Percentiles rank a stretch among this genome's conserved stretches.
Conservation (phyloP, 2,888 invertebrate species). For the Dolichomitus sp. region DNA sequence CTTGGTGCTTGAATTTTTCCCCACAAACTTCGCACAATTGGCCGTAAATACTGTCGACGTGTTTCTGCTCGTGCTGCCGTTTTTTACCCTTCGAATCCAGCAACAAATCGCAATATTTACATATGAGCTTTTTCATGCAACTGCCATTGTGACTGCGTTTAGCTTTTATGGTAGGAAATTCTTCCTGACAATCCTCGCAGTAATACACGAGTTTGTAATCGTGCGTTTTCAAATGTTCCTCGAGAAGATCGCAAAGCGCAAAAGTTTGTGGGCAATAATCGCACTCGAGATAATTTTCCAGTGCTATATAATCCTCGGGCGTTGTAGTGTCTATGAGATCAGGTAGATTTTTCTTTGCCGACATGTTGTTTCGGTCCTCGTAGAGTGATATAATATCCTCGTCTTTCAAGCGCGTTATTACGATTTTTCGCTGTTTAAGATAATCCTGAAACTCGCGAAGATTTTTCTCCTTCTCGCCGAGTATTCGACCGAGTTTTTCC, state of each 20-base stretch:
- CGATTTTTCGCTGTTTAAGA: constrained; percentile 81
- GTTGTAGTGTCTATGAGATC: constrained; percentile 74
- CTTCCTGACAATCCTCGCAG: constrained; percentile 82
- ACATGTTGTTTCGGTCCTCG: constrained; percentile 77
- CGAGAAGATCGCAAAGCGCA: constrained; percentile 76
- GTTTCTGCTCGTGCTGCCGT: constrained; percentile 84
- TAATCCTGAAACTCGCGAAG: constrained; percentile 82
- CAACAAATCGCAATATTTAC: constrained; percentile 80
- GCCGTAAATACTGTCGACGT: constrained; percentile 81
- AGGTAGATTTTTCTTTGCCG: constrained; percentile 71
- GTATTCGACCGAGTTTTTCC: constrained; percentile 77
- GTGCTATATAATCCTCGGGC: constrained; percentile 73
- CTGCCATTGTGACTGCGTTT: constrained; percentile 80
- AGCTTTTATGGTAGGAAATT: constrained; percentile 81
- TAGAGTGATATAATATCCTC: constrained; percentile 82
- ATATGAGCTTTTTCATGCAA: constrained; percentile 81
- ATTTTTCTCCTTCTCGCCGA: constrained; percentile 78
- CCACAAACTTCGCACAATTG: constrained; percentile 84
- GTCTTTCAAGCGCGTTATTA: constrained; percentile 81
- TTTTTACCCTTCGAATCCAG: constrained; percentile 84
- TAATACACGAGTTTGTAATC: constrained; percentile 82
- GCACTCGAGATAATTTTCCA: constrained; percentile 78
- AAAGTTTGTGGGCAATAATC: constrained; percentile 82
- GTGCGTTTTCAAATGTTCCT: constrained; percentile 82
- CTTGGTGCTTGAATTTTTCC: constrained; percentile 84